Percentiles rank a stretch among this genome's conserved stretches.
Conservation (phyloP, 2,113 vertebrate species). For the Embiotoca jacksoni region DNA sequence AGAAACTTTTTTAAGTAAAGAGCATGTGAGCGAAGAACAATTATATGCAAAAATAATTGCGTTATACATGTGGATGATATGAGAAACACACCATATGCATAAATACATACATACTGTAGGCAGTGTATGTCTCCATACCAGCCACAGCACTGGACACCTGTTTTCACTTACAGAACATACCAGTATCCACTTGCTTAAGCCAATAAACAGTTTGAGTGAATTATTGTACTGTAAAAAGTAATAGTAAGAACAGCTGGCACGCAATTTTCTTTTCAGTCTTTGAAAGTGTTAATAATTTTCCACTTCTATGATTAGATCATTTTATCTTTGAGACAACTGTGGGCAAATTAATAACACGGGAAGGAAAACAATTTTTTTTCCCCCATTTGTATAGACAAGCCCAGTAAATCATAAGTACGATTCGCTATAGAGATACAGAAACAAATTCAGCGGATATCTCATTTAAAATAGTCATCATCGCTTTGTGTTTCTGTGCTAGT, state of each 20-base stretch:
- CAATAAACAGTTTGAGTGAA: slow-evolving; percentile 76
- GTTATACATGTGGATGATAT: slow-evolving; percentile 22
- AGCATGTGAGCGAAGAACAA: slow-evolving; percentile 10
- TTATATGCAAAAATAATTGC: not conserved
- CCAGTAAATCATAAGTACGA: too few relatives aligned
- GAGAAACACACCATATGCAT: slow-evolving; percentile 24
- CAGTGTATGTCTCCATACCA: slow-evolving; percentile 52
- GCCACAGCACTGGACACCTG: slow-evolving; percentile 69
- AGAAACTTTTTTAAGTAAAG: not conserved
- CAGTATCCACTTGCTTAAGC: slow-evolving; percentile 74
- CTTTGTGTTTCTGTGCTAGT: not conserved
- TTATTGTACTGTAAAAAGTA: slow-evolving; percentile 60
- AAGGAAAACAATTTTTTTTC: not conserved
- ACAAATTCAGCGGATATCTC: not conserved
- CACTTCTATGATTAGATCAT: slow-evolving; percentile 27
- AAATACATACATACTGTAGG: slow-evolving; percentile 55
- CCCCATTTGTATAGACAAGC: not conserved
- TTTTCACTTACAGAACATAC: slow-evolving; percentile 79
- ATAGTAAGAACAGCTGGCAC: slow-evolving; percentile 48
- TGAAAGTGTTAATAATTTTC: slow-evolving; percentile 45
- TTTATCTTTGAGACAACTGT: not conserved
- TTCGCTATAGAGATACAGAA: not conserved
- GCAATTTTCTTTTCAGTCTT: slow-evolving; percentile 39
- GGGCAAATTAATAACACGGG: not conserved
- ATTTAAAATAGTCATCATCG: not conserved